These are phyloP conservation scores for Toxostoma redivivum DNA, from an alignment of 2,113 vertebrate genomes.

Conservation along the genomic window DNA sequence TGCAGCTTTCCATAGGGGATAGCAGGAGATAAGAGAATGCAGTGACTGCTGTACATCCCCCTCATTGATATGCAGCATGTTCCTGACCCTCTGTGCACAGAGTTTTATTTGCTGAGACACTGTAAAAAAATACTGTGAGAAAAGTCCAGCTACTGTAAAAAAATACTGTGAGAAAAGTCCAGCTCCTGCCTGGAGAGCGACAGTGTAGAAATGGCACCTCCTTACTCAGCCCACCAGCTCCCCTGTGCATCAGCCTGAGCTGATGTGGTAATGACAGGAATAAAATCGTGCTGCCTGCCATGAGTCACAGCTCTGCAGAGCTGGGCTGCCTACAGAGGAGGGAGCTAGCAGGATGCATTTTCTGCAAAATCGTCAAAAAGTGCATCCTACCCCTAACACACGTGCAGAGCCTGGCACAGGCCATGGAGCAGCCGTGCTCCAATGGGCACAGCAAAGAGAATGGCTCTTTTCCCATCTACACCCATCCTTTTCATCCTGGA, in stretches of 20 bases:
- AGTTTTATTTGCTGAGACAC: not conserved
- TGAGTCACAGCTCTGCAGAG: conserved; percentile 5
- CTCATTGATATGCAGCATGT: not conserved
- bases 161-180: not conserved
- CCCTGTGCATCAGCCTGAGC: not conserved
- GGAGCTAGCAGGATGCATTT: not conserved
- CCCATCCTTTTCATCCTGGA: fast-evolving
- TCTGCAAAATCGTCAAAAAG: not conserved
- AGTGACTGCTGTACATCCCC: not conserved
- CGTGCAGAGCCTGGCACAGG: not conserved
- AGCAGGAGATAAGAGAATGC: not conserved
- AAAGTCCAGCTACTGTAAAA: not conserved
- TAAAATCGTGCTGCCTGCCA: not conserved
- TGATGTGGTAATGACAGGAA: not conserved
- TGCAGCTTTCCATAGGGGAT: not conserved
- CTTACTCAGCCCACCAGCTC: not conserved
- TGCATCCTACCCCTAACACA: not conserved
- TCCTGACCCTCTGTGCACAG: not conserved
- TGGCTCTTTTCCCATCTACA: not conserved
- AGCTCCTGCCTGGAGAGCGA: not conserved
- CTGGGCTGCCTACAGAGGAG: not conserved
- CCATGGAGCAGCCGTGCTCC: not conserved
- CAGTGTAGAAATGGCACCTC: not conserved
- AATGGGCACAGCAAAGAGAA: not conserved
- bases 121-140: not conserved